A percentile compares a stretch with the other conserved stretches of the same genome.
phyloP scores from a whole-genome alignment of 2,113 vertebrate species.

The Macaca nemestrina region DNA sequence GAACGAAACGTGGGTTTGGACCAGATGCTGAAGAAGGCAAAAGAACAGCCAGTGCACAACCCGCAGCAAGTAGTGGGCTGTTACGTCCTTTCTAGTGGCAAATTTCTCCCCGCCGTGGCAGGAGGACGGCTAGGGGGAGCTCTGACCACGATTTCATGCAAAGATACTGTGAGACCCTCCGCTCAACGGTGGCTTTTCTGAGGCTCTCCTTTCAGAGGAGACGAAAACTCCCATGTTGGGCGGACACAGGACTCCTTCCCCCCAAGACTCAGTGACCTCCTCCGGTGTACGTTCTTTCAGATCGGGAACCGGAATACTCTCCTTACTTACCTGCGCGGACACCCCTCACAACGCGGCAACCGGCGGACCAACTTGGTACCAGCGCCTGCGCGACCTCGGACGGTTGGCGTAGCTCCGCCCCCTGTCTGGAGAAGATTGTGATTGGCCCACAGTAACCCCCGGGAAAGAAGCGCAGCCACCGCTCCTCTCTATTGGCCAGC shows the following conservation, averaged over 20 bases:
- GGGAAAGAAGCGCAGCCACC: neutral
- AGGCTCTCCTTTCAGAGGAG: neutral
- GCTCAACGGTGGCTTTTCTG: neutral
- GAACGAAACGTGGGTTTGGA: neutral
- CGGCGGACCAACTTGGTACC: fast-evolving
- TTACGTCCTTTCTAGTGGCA: fast-evolving
- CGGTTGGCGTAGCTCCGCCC: neutral
- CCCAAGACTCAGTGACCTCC: fast-evolving
- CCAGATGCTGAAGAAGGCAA: neutral
- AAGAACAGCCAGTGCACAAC: neutral
- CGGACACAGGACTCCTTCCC: neutral
- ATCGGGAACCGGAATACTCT: fast-evolving
- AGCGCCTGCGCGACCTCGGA: fast-evolving
- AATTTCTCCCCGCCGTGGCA: too few relatives aligned
- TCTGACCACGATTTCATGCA: too few relatives aligned
- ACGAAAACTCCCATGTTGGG: neutral
- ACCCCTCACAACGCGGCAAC: fast-evolving
- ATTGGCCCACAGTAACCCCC: slow-evolving; percentile 14
- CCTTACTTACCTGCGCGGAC: fast-evolving
- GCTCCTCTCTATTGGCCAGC: slow-evolving; percentile 47
- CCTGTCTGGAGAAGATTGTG: neutral
- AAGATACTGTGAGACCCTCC: neutral
- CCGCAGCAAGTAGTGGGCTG: neutral
- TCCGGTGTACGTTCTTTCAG: fast-evolving
- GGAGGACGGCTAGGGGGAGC: neutral